phyloP scores from a whole-genome alignment of 2,113 vertebrate species.

The Synchiropus splendidus region DNA sequence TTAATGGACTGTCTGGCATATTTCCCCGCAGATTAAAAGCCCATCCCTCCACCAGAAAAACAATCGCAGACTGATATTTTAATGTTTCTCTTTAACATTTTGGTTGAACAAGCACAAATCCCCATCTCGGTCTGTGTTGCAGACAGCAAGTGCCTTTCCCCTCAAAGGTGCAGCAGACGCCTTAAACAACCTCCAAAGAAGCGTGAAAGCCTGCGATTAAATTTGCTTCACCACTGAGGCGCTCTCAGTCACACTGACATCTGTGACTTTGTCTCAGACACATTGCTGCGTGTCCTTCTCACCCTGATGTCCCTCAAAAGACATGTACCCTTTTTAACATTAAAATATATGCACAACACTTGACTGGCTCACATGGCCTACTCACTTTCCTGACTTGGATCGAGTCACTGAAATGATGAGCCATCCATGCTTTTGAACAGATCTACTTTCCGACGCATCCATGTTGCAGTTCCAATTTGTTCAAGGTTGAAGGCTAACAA shows the following conservation, averaged over 20 bases:
- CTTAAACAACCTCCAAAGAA: constrained; percentile 35
- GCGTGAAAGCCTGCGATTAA: constrained; percentile 42
- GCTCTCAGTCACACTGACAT: no score
- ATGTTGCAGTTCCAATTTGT: no score
- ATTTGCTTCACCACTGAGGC: no score
- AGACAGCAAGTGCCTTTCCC: constrained; percentile 32
- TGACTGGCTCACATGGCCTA: no score
- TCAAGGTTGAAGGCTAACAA: no score
- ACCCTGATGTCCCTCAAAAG: constrained; percentile 1
- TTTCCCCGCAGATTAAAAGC: constrained; percentile 21
- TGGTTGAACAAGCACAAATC: constrained; percentile 22
- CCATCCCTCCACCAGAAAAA: constrained; percentile 8
- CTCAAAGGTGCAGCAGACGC: constrained; percentile 46
- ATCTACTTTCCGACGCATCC: no score
- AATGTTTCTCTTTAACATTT: constrained; percentile 6
- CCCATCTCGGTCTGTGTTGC: constrained; percentile 38
- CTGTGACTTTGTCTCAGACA: constrained; percentile 33
- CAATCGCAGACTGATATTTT: constrained; percentile 6
- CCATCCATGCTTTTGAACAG: no score
- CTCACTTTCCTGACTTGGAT: no score
- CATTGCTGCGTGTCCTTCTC: background rate
- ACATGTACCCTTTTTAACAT: constrained; percentile 3
- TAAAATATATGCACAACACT: no score
- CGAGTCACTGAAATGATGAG: no score
- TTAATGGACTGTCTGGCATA: constrained; percentile 22